These are phyloP conservation scores for Cerceris ruficornis DNA, from an alignment of 2,888 invertebrate genomes.

Conservation along the genomic window DNA sequence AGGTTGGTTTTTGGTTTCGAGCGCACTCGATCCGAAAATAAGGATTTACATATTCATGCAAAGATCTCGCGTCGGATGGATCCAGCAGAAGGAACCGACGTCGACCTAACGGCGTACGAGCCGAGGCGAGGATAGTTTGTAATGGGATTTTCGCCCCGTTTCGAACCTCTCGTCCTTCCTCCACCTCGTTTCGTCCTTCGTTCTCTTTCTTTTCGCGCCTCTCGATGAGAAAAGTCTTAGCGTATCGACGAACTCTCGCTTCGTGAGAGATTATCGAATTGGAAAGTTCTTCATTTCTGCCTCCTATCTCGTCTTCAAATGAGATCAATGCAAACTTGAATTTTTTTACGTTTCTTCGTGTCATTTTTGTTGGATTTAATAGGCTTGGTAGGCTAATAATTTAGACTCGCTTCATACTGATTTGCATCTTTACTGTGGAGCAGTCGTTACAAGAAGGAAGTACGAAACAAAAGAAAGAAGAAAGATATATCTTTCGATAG, in stretches of 20 bases:
- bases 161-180: slow-evolving; percentile 29
- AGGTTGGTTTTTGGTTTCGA: slow-evolving; percentile 80
- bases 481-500: too few relatives aligned
- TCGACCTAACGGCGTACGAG: slow-evolving; percentile 64
- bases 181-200: slow-evolving; percentile 1
- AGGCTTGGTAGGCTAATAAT: too few relatives aligned
- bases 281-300: slow-evolving; percentile 26
- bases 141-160: slow-evolving; percentile 78
- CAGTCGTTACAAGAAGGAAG: too few relatives aligned
- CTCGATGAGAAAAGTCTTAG: slow-evolving; percentile 42
- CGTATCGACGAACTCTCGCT: slow-evolving; percentile 52
- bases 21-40: slow-evolving; percentile 81
- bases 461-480: too few relatives aligned
- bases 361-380: too few relatives aligned
- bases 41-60: slow-evolving; percentile 82
- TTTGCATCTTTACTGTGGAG: too few relatives aligned
- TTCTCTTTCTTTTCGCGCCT: slow-evolving; percentile 40
- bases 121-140: slow-evolving; percentile 75
- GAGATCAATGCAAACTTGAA: too few relatives aligned
- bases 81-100: slow-evolving; percentile 70
- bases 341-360: too few relatives aligned
- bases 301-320: too few relatives aligned
- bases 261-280: slow-evolving; percentile 33
- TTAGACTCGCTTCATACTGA: too few relatives aligned
- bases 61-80: slow-evolving; percentile 73